These are phyloP conservation scores for Tapirus indicus DNA, from an alignment of 2,797 vertebrate genomes.

Conservation along the genomic window DNA sequence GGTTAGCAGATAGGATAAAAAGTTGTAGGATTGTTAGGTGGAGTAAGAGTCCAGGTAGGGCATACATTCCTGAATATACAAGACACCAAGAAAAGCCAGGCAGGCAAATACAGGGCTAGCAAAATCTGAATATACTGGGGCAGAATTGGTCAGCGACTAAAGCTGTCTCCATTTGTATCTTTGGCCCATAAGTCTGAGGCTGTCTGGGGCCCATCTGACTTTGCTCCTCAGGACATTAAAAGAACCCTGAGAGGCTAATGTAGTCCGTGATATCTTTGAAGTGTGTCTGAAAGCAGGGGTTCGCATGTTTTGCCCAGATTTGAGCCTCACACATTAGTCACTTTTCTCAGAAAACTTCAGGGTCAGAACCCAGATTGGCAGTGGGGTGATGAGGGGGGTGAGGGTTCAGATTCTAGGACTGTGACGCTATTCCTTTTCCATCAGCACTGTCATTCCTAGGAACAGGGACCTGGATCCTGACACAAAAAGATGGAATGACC, in stretches of 20 bases:
- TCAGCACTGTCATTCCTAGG: neutral
- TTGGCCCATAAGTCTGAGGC: neutral
- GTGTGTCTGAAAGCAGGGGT: neutral
- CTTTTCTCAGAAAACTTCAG: neutral
- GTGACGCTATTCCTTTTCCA: neutral
- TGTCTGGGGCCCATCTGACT: neutral
- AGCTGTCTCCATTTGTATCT: neutral
- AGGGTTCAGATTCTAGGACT: neutral
- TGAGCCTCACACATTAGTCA: neutral
- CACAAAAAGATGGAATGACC: neutral
- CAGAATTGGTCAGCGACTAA: neutral
- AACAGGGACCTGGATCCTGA: neutral
- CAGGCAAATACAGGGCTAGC: neutral
- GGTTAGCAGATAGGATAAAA: neutral
- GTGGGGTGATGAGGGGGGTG: neutral
- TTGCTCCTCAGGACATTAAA: neutral
- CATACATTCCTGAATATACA: neutral
- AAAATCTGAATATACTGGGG: neutral
- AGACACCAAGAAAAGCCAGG: neutral
- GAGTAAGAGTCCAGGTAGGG: neutral
- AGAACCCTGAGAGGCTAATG: neutral
- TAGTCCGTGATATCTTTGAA: neutral
- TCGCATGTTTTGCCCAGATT: neutral
- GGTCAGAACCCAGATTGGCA: neutral
- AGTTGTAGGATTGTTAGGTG: neutral